A percentile compares a stretch with the other conserved stretches of the same genome.
phyloP scores from a whole-genome alignment of 2,113 vertebrate genomes.

The Phylloscopus whistleri region DNA sequence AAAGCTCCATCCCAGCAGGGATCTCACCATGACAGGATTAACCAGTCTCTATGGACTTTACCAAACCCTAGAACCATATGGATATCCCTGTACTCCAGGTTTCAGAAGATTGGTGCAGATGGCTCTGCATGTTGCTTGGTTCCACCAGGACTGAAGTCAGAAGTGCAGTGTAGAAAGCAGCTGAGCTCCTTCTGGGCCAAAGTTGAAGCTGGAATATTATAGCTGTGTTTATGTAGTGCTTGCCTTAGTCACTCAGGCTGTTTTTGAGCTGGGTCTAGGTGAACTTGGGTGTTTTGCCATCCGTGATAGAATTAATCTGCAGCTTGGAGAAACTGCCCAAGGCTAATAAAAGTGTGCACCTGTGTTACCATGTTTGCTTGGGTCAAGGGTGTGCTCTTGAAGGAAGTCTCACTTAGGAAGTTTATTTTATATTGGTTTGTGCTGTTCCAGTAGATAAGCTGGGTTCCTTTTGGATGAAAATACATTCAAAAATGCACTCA shows the following conservation, averaged over 20 bases:
- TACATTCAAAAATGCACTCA: not conserved
- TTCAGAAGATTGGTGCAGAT: not conserved
- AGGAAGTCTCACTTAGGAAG: not conserved
- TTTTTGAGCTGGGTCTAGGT: not conserved
- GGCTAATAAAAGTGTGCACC: not conserved
- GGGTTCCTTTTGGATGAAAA: not conserved
- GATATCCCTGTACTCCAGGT: not conserved
- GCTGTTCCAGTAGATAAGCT: not conserved
- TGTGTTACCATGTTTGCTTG: fast-evolving
- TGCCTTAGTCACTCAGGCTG: not conserved
- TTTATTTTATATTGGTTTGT: not conserved
- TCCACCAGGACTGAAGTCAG: not conserved
- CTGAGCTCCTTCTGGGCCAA: not conserved
- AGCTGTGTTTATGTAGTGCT: not conserved
- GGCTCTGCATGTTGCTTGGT: not conserved
- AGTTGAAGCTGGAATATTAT: not conserved
- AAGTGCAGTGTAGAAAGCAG: not conserved
- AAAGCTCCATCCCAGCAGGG: not conserved
- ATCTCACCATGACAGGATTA: not conserved
- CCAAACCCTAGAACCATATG: not conserved
- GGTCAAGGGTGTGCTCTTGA: not conserved
- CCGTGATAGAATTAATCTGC: not conserved
- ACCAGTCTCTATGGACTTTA: not conserved
- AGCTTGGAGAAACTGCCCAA: not conserved
- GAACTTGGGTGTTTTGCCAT: not conserved